Base-by-base conservation (phyloP, 1,140 invertebrate genomes). In the Bombus sylvicola region DNA sequence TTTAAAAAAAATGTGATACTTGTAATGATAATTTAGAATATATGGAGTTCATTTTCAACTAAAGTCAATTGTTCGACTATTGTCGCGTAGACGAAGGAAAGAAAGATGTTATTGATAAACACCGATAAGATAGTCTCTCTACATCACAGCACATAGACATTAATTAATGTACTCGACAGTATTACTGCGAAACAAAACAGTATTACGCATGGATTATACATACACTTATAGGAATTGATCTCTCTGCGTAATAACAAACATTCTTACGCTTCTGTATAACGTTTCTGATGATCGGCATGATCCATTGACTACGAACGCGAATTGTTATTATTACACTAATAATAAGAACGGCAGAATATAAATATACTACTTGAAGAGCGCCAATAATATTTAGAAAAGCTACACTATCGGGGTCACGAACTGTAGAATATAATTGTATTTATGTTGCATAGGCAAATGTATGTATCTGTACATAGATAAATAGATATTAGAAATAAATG, bases 401-500 rank as follows among this genome's bases (percentile, higher is more conserved):
- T 39, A 43, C 72, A 75, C n/a, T 43, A 85, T 57, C 71, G 47
- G 37, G 76, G 77, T 87, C 72, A 47, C 68, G 53, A 34, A 71
- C 69, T 87, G 41, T 87, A 89, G 88, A 79, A 37, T 64, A 25
- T 81, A 73, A 83, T 89, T 89, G 85, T 89, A 62, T 87, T 90
- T 90, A 64, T 78, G 88, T 89, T 89, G 86, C 82, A 83, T 89
- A 90, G 87, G 47, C 78, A 53, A 90, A 76, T 74, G 73, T 91
- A 85, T 86, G 78, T 92, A 91, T 87, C 69, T 92, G 90, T 91
- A 91, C 34, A 91, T 88, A 91, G 90, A 87, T 59, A 80, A 62
- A 89, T 89, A 88, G 81, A 66, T 68, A 64, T 81, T 90, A 92
- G 90, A 87, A 91, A 92, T 92, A 91, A 92, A 92, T 91, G 91